Conservation (phyloP, 2,113 vertebrate species). For the Takifugu flavidus region DNA sequence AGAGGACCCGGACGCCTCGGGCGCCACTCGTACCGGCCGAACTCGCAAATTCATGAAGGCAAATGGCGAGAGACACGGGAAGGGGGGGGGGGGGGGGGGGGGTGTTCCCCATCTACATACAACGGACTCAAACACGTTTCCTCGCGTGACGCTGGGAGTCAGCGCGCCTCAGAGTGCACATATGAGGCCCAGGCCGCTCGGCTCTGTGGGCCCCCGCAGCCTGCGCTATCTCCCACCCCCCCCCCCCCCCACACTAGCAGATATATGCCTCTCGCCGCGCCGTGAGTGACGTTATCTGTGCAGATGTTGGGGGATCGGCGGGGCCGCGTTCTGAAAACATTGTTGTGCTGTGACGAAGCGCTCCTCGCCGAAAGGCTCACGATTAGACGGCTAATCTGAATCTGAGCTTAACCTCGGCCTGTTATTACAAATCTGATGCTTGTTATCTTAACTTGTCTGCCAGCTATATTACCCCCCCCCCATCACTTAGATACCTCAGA, state of each 20-base stretch:
- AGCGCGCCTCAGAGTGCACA: constrained; percentile 56
- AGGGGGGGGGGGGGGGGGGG: background rate
- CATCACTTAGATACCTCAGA: background rate
- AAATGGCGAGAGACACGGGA: constrained; percentile 24
- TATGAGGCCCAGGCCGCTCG: constrained; percentile 69
- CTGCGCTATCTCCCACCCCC: constrained; percentile 50
- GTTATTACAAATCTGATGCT: background rate
- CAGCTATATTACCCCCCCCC: background rate
- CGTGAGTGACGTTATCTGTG: constrained; percentile 69
- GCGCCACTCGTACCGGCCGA: constrained; percentile 11
- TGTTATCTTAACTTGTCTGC: background rate
- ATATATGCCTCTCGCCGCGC: constrained; percentile 64
- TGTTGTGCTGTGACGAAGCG: constrained; percentile 2
- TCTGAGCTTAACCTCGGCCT: background rate
- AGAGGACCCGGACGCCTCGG: background rate
- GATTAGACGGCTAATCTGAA: background rate
- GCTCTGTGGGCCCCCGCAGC: constrained; percentile 54
- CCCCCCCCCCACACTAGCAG: constrained; percentile 63
- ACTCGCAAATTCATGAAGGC: constrained; percentile 30
- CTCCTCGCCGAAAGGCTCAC: background rate
- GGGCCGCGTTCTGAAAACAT: constrained; percentile 37
- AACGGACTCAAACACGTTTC: constrained; percentile 27
- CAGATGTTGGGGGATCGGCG: constrained; percentile 59
- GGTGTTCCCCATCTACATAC: constrained; percentile 14
- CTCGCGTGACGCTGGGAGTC: constrained; percentile 51